Conservation (phyloP, 2,113 vertebrate genomes). For the Galeopterus variegatus region DNA sequence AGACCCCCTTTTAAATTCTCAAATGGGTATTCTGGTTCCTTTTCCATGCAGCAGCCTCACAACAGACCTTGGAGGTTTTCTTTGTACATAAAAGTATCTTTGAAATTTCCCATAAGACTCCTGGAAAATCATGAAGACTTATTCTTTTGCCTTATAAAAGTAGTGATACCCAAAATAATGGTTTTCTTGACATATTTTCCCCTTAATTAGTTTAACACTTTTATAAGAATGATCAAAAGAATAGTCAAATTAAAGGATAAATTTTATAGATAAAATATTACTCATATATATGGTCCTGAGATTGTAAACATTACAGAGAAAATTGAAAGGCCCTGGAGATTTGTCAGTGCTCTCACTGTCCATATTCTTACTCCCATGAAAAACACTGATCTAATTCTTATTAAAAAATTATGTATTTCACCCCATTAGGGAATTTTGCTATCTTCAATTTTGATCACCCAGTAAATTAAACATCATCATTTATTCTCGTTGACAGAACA, state of each 20-base stretch:
- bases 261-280: constrained; percentile 34
- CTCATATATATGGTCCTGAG: neutral
- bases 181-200: constrained; percentile 38
- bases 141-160: neutral
- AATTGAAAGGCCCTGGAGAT: neutral
- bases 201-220: neutral
- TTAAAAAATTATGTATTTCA: neutral
- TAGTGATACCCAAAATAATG: constrained; percentile 18
- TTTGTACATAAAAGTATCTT: neutral
- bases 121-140: constrained; percentile 23
- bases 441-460: neutral
- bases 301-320: neutral
- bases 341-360: neutral
- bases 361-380: neutral
- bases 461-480: neutral
- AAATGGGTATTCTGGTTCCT: no score
- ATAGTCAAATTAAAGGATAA: constrained; percentile 20
- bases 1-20: no score
- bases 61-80: no score
- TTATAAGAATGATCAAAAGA: neutral
- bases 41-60: no score
- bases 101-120: neutral
- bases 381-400: neutral
- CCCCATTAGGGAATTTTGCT: neutral
- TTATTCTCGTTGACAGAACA: neutral